These are phyloP conservation scores for Morone chrysops DNA, from an alignment of 2,113 vertebrate species.

Conservation along the genomic window DNA sequence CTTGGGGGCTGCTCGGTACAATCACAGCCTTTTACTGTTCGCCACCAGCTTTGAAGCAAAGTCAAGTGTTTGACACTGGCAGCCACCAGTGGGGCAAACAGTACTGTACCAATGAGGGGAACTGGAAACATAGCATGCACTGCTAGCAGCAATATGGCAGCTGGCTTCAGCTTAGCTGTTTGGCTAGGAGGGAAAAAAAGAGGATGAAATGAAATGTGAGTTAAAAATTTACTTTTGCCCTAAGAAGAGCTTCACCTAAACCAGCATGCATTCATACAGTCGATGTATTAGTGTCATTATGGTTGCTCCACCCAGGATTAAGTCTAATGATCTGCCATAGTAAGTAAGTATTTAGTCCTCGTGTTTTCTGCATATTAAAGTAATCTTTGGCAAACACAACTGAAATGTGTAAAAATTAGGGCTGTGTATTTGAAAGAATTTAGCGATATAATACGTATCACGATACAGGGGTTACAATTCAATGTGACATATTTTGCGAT, in stretches of 20 bases:
- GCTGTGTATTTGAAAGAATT: too few species aligned
- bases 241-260: background rate
- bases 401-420: too few species aligned
- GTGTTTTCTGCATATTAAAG: background rate
- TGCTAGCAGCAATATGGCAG: slow-evolving; percentile 54
- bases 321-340: accelerated
- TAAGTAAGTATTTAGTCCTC: background rate
- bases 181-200: background rate
- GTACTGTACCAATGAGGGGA: slow-evolving; percentile 23
- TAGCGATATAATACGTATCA: too few species aligned
- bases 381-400: background rate
- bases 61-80: slow-evolving; percentile 49
- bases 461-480: too few species aligned
- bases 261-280: background rate
- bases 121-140: slow-evolving; percentile 14
- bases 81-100: slow-evolving; percentile 29
- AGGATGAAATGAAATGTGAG: slow-evolving; percentile 29
- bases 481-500: too few species aligned
- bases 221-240: background rate
- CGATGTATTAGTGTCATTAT: background rate
- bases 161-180: slow-evolving; percentile 38
- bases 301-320: slow-evolving; percentile 15
- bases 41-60: slow-evolving; percentile 55
- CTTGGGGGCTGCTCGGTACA: slow-evolving; percentile 16
- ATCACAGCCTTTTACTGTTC: slow-evolving; percentile 28